A percentile compares a stretch with the other conserved stretches of the same genome.
These are phyloP conservation scores for Dendroctonus valens DNA, from an alignment of 1,140 invertebrate genomes.

Conservation along the genomic window DNA sequence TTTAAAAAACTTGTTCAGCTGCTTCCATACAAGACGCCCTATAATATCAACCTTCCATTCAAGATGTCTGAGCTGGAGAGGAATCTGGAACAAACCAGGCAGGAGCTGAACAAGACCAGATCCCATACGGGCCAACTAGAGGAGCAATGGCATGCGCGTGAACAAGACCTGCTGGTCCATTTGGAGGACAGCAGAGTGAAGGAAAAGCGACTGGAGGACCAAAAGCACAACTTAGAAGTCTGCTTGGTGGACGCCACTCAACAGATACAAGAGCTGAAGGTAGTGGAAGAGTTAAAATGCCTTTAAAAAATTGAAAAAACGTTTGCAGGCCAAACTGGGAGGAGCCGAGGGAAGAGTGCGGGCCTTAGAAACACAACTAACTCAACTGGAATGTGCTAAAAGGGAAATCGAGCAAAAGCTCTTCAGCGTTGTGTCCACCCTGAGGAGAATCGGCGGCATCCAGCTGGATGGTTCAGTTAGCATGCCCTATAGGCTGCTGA, in stretches of 20 bases:
- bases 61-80: conserved; percentile 70
- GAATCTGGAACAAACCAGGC: conserved; percentile 67
- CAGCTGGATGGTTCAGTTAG: conserved; percentile 73
- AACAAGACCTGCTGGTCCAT: conserved; percentile 76
- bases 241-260: conserved; percentile 82
- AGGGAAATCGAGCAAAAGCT: conserved; percentile 81
- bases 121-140: conserved; percentile 73
- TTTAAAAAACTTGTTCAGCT: not conserved
- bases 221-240: conserved; percentile 86
- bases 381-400: conserved; percentile 73
- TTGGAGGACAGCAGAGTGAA: conserved; percentile 80
- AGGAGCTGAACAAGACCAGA: conserved; percentile 67
- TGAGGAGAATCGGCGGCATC: conserved; percentile 81
- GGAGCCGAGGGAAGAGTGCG: conserved; percentile 82
- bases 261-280: conserved; percentile 84
- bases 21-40: not conserved
- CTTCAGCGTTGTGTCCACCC: conserved; percentile 74
- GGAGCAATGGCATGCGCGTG: conserved; percentile 69
- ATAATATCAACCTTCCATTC: conserved; percentile 2
- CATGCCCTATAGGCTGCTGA: conserved; percentile 65
- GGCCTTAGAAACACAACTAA: conserved; percentile 75
- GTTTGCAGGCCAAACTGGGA: conserved; percentile 67
- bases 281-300: conserved; percentile 41
- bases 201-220: conserved; percentile 83
- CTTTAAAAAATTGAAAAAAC: no score